phyloP scores from a whole-genome alignment of 2,888 invertebrate genomes.

The Diarsia rubi region DNA sequence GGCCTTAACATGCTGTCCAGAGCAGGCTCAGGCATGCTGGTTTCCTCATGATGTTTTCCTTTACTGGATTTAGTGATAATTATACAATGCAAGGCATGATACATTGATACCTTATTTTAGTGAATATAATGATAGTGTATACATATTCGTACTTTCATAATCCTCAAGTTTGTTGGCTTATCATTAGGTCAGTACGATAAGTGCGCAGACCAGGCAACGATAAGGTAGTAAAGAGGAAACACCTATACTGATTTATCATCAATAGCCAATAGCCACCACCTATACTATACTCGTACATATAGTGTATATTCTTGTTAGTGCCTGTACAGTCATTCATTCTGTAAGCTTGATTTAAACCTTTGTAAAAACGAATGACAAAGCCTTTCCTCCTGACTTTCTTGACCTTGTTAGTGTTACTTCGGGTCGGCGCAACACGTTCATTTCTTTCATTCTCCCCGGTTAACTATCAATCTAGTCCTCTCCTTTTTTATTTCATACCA shows the following conservation, averaged over 20 bases:
- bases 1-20: no score
- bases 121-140: not conserved
- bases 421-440: not conserved
- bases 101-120: not conserved
- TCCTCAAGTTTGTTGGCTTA: not conserved
- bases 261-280: not conserved
- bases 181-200: not conserved
- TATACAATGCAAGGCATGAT: not conserved
- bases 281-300: not conserved
- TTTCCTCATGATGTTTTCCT: no score
- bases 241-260: not conserved
- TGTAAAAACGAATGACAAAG: not conserved
- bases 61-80: no score
- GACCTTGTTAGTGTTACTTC: not conserved
- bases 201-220: not conserved
- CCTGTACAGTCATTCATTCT: not conserved
- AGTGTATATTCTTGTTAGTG: not conserved
- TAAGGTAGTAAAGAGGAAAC: not conserved
- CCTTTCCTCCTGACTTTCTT: not conserved
- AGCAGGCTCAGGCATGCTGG: no score
- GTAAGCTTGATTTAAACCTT: not conserved
- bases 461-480: not conserved
- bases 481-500: not conserved
- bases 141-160: not conserved
- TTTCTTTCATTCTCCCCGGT: not conserved